phyloP scores from a whole-genome alignment of 2,888 invertebrate species.

The Ophion slaviceki region DNA sequence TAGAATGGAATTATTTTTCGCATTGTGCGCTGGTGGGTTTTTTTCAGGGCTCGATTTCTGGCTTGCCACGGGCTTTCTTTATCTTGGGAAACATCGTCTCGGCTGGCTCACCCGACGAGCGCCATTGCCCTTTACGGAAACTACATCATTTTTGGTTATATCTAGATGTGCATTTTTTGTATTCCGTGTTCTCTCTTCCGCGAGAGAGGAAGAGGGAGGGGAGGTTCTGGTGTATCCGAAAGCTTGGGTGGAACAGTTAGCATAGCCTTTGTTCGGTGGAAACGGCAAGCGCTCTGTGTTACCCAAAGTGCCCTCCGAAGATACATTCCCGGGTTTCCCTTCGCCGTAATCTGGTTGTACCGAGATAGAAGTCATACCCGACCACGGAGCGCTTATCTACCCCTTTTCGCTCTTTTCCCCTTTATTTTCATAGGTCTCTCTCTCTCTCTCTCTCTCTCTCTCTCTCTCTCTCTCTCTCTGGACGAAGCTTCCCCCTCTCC shows the following conservation, averaged over 20 bases:
- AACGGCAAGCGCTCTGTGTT: neutral
- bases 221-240: conserved; percentile 38
- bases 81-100: neutral
- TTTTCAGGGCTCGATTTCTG: conserved; percentile 9
- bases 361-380: conserved; percentile 53
- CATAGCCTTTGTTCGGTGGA: conserved; percentile 55
- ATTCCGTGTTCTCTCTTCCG: too few relatives aligned
- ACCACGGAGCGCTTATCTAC: conserved; percentile 55
- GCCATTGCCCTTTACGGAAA: too few relatives aligned
- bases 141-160: too few relatives aligned
- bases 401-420: conserved; percentile 55
- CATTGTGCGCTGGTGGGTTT: neutral
- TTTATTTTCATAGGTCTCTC: neutral
- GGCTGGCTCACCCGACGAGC: too few relatives aligned
- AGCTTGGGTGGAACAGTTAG: conserved; percentile 33
- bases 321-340: conserved; percentile 56
- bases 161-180: too few relatives aligned
- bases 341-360: conserved; percentile 60
- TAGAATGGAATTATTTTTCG: conserved; percentile 14
- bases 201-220: too few relatives aligned
- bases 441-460: neutral
- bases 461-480: conserved; percentile 16
- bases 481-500: neutral
- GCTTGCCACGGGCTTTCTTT: conserved; percentile 39
- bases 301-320: conserved; percentile 64